Evolutionary conservation across 2,888 invertebrate species (phyloP).

Genomic region (Leistus spinibarbis): DNA sequence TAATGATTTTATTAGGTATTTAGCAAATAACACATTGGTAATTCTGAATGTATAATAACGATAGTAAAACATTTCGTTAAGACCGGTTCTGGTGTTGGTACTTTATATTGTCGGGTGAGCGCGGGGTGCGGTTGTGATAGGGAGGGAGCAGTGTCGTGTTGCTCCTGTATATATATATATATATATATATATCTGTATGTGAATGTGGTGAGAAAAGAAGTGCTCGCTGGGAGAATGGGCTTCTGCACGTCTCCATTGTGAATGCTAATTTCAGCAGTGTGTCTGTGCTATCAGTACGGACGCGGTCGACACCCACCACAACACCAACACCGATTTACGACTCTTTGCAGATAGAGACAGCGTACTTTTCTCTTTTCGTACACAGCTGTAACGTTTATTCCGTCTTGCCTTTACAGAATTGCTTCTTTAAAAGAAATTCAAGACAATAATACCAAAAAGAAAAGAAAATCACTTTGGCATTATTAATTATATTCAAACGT

Average conservation of each 20-base stretch:
- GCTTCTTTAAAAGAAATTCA: no score
- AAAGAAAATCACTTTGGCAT: no score
- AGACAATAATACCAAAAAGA: no score
- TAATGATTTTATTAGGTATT: no score
- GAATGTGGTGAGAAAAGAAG: slow-evolving; percentile 1
- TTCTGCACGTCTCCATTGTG: slow-evolving; percentile 43
- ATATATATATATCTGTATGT: neutral
- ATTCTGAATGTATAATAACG: no score
- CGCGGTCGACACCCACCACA: neutral
- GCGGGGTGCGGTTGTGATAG: neutral
- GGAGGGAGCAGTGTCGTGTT: neutral
- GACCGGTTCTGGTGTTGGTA: neutral
- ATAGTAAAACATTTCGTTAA: neutral
- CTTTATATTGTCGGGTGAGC: neutral
- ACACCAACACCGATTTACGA: slow-evolving; percentile 7
- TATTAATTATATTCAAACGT: no score
- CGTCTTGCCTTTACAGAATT: neutral
- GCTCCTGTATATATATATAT: neutral
- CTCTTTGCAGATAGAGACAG: neutral
- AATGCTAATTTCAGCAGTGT: slow-evolving; percentile 51
- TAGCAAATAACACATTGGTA: no score
- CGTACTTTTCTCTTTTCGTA: neutral
- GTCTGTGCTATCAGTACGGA: slow-evolving; percentile 48
- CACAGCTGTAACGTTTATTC: neutral
- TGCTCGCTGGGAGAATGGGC: neutral